phyloP scores from a whole-genome alignment of 2,888 invertebrate genomes.

The Gortyna flavago region DNA sequence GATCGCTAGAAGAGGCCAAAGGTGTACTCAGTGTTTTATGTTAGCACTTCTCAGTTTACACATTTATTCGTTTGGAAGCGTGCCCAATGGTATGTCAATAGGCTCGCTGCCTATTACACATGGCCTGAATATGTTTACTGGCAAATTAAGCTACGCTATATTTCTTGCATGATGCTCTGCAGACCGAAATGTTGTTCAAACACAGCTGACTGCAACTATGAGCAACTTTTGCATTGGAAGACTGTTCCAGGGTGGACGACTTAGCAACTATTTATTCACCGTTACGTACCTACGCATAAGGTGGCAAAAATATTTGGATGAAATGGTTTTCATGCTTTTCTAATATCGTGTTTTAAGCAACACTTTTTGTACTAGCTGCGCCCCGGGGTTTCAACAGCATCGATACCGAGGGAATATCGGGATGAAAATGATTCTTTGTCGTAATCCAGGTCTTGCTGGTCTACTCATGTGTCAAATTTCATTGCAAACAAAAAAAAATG shows the following conservation, averaged over 20 bases:
- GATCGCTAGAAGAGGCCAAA: slow-evolving; percentile 17
- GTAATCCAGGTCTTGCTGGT: too few species aligned
- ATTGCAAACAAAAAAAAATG: neutral
- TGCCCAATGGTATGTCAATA: slow-evolving; percentile 45
- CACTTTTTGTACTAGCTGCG: too few species aligned
- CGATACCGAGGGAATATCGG: too few species aligned
- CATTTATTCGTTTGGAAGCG: slow-evolving; percentile 32
- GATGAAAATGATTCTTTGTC: too few species aligned
- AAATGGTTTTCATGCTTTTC: neutral
- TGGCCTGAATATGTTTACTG: slow-evolving; percentile 14
- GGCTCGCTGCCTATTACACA: slow-evolving; percentile 13
- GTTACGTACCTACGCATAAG: neutral
- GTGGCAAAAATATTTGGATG: neutral
- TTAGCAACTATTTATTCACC: neutral
- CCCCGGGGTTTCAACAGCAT: too few species aligned
- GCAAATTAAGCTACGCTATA: slow-evolving; percentile 5
- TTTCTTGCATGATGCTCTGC: neutral
- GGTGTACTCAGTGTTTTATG: slow-evolving; percentile 26
- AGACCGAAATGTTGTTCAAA: neutral
- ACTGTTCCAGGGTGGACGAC: neutral
- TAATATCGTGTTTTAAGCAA: neutral
- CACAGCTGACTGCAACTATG: neutral
- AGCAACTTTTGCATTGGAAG: neutral
- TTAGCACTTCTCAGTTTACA: slow-evolving; percentile 33
- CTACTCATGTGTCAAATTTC: too few species aligned